Percentiles rank a stretch among this genome's conserved stretches.
These are phyloP conservation scores for Axis porcinus DNA, from an alignment of 2,113 vertebrate species.

Conservation along the genomic window DNA sequence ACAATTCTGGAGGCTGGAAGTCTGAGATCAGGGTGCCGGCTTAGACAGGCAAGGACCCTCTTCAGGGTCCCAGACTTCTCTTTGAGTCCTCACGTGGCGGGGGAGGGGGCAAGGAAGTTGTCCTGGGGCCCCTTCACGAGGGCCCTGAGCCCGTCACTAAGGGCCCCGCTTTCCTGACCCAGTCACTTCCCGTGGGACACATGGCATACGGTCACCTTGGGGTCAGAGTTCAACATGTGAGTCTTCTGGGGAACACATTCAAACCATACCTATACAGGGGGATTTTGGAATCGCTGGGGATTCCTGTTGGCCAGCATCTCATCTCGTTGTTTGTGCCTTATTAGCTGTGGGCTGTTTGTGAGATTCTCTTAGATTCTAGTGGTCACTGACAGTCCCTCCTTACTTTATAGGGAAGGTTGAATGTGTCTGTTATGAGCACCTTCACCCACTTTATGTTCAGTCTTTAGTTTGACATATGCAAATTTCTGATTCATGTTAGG, in stretches of 20 bases:
- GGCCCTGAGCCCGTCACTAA: not conserved
- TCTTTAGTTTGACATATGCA: not conserved
- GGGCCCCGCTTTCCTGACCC: not conserved
- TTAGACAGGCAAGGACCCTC: not conserved
- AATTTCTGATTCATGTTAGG: not conserved
- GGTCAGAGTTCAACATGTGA: not conserved
- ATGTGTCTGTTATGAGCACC: not conserved
- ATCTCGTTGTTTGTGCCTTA: not conserved
- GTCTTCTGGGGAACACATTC: not conserved
- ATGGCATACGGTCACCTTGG: not conserved
- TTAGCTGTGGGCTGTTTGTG: not conserved
- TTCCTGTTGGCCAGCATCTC: not conserved
- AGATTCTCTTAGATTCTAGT: not conserved
- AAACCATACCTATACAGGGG: not conserved
- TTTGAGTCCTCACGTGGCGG: rapidly evolving
- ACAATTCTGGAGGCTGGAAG: not conserved
- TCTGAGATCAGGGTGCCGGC: not conserved
- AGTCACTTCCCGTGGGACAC: not conserved
- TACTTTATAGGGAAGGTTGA: not conserved
- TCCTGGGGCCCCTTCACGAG: not conserved
- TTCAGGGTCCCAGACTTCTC: not conserved
- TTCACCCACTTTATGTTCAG: not conserved
- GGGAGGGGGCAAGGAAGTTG: not conserved
- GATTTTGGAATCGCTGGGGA: not conserved
- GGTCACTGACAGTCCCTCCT: not conserved